Conservation (phyloP, 1,140 invertebrate genomes). For the Muscidifurax raptorellus region DNA sequence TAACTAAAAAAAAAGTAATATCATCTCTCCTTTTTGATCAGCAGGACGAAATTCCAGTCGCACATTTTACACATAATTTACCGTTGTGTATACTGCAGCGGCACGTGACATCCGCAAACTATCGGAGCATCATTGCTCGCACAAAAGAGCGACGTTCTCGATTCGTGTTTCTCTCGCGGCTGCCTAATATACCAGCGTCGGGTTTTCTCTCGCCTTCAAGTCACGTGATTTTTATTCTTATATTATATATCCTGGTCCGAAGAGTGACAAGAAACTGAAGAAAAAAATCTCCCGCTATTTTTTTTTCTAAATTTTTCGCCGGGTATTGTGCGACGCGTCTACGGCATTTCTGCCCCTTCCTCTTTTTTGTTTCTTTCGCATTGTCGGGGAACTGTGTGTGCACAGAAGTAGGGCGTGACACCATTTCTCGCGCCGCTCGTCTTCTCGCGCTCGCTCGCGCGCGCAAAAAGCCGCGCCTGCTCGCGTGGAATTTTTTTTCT, state of each 20-base stretch:
- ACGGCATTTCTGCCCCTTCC: neutral
- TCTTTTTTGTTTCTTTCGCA: constrained; percentile 32
- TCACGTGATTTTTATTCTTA: too few species aligned
- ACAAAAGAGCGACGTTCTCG: neutral
- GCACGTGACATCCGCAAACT: constrained; percentile 13
- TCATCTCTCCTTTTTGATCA: too few species aligned
- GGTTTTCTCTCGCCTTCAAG: neutral
- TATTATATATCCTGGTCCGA: too few species aligned
- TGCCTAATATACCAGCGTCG: neutral
- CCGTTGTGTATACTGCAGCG: neutral
- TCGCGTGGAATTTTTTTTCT: neutral
- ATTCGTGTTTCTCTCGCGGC: neutral
- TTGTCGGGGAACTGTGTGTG: neutral
- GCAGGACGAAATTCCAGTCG: neutral
- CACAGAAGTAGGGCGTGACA: constrained; percentile 41
- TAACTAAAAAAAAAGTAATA: too few species aligned
- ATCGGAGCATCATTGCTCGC: neutral
- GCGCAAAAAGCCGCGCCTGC: neutral
- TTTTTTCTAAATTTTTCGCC: neutral
- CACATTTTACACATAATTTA: neutral
- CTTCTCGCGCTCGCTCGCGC: neutral
- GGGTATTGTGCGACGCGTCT: neutral
- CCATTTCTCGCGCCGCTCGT: constrained; percentile 10
- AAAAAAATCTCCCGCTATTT: neutral
- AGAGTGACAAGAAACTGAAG: neutral